A percentile compares a stretch with the other conserved stretches of the same genome.
phyloP scores from a whole-genome alignment of 2,888 invertebrate genomes.

The Drosophila helvetica region DNA sequence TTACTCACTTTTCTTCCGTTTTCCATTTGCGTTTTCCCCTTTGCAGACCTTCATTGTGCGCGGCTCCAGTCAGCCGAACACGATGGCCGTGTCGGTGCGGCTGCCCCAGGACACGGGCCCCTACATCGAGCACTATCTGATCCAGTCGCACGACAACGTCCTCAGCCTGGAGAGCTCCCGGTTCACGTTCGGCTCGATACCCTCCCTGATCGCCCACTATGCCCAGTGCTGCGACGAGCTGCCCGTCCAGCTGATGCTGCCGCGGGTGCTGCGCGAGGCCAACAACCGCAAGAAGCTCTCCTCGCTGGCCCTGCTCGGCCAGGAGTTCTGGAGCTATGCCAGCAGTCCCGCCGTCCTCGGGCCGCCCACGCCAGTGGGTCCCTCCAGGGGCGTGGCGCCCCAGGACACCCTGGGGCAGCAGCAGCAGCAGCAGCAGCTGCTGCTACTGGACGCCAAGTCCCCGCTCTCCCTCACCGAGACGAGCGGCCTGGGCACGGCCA shows the following conservation, averaged over 20 bases:
- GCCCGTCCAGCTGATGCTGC: slow-evolving; percentile 94
- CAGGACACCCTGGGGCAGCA: slow-evolving; percentile 5
- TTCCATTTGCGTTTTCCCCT: slow-evolving; percentile 2
- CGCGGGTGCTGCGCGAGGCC: slow-evolving; percentile 93
- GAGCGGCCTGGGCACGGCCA: slow-evolving; percentile 83
- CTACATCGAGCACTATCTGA: slow-evolving; percentile 97
- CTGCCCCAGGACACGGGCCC: slow-evolving; percentile 94
- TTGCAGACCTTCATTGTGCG: slow-evolving; percentile 96
- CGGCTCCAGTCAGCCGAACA: slow-evolving; percentile 95
- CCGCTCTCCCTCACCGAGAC: slow-evolving; percentile 84
- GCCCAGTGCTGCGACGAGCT: slow-evolving; percentile 97
- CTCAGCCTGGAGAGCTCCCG: slow-evolving; percentile 96
- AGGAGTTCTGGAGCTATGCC: slow-evolving; percentile 93
- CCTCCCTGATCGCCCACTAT: slow-evolving; percentile 96
- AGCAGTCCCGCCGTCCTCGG: slow-evolving; percentile 74
- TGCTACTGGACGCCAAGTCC: slow-evolving; percentile 82
- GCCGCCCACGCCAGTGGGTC: slow-evolving; percentile 42
- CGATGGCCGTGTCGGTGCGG: slow-evolving; percentile 97
- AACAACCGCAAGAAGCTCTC: slow-evolving; percentile 95
- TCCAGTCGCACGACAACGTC: slow-evolving; percentile 92
- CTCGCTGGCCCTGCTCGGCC: slow-evolving; percentile 94
- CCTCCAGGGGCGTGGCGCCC: background rate
- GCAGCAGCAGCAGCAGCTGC: slow-evolving; percentile 43
- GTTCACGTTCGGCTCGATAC: slow-evolving; percentile 96
- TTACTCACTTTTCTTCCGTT: background rate